phyloP scores from a whole-genome alignment of 2,888 invertebrate species.

The Amphipyra tragopoginis region DNA sequence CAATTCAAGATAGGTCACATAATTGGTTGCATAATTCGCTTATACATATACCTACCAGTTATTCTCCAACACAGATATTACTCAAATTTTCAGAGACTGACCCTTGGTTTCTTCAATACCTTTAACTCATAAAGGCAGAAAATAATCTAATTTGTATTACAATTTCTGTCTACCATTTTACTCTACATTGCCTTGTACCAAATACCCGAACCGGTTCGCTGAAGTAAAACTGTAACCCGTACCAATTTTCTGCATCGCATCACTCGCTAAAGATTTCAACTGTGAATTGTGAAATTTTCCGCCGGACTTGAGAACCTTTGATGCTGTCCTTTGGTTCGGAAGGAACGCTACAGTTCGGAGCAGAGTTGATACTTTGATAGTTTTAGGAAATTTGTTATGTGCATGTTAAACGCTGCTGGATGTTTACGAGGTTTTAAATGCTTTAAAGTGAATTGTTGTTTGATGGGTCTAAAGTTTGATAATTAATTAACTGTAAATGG shows the following conservation, averaged over 20 bases:
- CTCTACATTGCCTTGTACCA: slow-evolving; percentile 5
- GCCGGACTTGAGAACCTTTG: slow-evolving; percentile 50
- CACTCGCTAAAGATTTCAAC: slow-evolving; percentile 69
- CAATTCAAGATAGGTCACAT: too few relatives aligned
- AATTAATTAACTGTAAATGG: too few relatives aligned
- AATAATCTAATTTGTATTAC: slow-evolving; percentile 7
- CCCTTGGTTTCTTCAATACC: not conserved
- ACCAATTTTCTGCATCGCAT: slow-evolving; percentile 78
- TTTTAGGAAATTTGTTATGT: slow-evolving; percentile 18
- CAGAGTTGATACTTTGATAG: slow-evolving; percentile 11
- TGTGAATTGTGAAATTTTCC: slow-evolving; percentile 68
- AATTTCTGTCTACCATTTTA: slow-evolving; percentile 8
- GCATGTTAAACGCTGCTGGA: slow-evolving; percentile 2
- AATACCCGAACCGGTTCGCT: slow-evolving; percentile 36
- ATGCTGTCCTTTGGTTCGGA: slow-evolving; percentile 37
- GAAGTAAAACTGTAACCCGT: slow-evolving; percentile 60
- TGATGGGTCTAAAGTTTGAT: not conserved
- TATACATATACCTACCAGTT: too few relatives aligned
- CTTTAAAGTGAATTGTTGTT: slow-evolving; percentile 24
- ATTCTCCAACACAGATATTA: too few relatives aligned
- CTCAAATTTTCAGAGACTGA: too few relatives aligned
- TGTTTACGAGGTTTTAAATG: slow-evolving; percentile 8
- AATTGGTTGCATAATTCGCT: too few relatives aligned
- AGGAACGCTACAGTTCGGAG: slow-evolving; percentile 20
- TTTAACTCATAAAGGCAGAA: not conserved